Percentiles rank a stretch among this genome's conserved stretches.
These are phyloP conservation scores for Himalopsyche japonica DNA, from an alignment of 2,888 invertebrate genomes.

Conservation along the genomic window DNA sequence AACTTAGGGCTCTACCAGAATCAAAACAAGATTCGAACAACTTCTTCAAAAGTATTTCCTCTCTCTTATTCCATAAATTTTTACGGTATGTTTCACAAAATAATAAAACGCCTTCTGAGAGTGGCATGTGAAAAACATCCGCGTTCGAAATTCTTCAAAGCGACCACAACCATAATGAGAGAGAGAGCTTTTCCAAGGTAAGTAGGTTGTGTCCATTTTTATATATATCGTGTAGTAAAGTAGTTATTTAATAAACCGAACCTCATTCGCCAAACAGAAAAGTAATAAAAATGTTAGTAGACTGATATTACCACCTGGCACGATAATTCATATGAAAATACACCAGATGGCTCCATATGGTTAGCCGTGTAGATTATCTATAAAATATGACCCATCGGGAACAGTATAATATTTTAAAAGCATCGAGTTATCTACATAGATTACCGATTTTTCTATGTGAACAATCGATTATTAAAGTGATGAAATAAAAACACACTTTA, in stretches of 20 bases:
- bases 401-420: no score
- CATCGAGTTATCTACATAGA: no score
- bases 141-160: background rate
- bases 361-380: background rate
- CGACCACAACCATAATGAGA: background rate
- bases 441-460: no score
- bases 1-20: background rate
- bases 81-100: background rate
- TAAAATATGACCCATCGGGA: background rate
- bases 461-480: no score
- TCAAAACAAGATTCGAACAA: background rate
- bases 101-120: background rate
- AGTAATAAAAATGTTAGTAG: background rate
- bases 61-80: background rate
- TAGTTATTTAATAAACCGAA: background rate
- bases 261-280: background rate
- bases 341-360: constrained; percentile 6
- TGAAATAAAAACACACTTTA: no score
- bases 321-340: constrained; percentile 1
- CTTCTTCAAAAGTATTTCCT: background rate
- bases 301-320: background rate
- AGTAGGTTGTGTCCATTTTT: background rate
- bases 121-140: background rate
- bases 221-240: background rate
- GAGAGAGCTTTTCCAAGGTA: background rate